A percentile compares a stretch with the other conserved stretches of the same genome.
These are phyloP conservation scores for Prinia subflava DNA, from an alignment of 2,113 vertebrate species.

Conservation along the genomic window DNA sequence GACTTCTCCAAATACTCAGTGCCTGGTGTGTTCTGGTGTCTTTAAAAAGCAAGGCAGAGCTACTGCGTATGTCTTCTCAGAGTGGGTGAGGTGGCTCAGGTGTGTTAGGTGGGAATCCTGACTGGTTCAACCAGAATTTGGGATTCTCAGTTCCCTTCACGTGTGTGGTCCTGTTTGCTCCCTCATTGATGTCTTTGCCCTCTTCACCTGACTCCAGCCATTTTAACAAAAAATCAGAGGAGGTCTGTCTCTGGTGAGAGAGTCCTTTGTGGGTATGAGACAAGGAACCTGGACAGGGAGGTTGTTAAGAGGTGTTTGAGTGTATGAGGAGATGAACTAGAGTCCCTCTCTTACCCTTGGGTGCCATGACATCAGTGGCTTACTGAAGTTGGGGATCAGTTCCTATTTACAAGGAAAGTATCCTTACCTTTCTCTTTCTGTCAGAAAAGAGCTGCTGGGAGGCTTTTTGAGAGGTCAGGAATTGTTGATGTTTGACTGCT, in stretches of 20 bases:
- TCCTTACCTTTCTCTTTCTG: not conserved
- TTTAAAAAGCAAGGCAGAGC: not conserved
- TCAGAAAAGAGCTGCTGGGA: not conserved
- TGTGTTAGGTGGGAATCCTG: not conserved
- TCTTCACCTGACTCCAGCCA: not conserved
- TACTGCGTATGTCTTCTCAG: not conserved
- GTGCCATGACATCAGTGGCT: not conserved
- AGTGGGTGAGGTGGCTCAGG: not conserved
- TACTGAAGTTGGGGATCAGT: not conserved
- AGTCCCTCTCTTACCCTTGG: not conserved
- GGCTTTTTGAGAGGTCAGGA: not conserved
- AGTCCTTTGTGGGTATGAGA: not conserved
- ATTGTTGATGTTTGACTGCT: not conserved
- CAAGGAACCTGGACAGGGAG: not conserved
- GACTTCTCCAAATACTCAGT: not conserved
- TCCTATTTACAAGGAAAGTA: fast-evolving
- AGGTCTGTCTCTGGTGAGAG: not conserved
- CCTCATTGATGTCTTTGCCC: not conserved
- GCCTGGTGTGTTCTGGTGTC: not conserved
- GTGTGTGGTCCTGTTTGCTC: not conserved
- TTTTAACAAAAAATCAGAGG: not conserved
- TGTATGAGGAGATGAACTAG: not conserved
- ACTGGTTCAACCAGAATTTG: not conserved
- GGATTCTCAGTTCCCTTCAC: not conserved
- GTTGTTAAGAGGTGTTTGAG: not conserved